Base-by-base conservation (phyloP, 2,888 invertebrate species). In the Galeruca laticollis region DNA sequence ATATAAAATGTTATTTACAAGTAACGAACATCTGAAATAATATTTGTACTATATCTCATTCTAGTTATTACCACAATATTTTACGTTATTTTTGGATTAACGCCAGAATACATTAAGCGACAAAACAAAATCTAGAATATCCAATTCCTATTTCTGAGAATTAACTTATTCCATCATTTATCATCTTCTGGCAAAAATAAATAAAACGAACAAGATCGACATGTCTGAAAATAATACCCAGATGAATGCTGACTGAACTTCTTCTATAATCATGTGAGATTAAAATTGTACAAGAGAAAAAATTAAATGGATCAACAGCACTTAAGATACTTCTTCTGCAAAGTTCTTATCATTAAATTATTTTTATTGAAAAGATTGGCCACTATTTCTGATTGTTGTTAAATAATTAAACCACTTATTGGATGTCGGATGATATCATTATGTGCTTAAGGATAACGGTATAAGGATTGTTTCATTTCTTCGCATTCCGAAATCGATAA, bases 71-170 rank as follows among this genome's bases (percentile, higher is more conserved):
- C 43, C n/a, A 8, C 18, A 47, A 47, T 8, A 47, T 18, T 18
- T 47, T 9, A 47, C 47, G 15, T 47, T 47, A 47, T 18, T 47
- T 47, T 47, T 47, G 47, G 47, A 47, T 8, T 15, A 47, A 47
- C 18, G 47, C 47, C 47, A 47, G 47, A 47, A 18, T 9, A 47
- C 47, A 18, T 47, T 47, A 47, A 47, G 47, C 47, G 47, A 47
- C 47, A 47, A 47, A 47, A 47, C 9, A 15, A 18, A 47, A 40
- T n/a, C 40, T 3, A 13, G n/a, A 40, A 9, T 40, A 40, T n/a
- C 40, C 40, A n/a, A 40, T 40, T 40, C 40, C 40, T 40, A 40
- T n/a, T 40, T 47, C 18, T 15, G n/a, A 47, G 47, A 47, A 47
- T 47, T 18, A 18, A 47, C 15, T 47, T 47, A 15, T 47, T 9